phyloP scores from a whole-genome alignment of 2,888 invertebrate genomes.

The Oasisia sp. region DNA sequence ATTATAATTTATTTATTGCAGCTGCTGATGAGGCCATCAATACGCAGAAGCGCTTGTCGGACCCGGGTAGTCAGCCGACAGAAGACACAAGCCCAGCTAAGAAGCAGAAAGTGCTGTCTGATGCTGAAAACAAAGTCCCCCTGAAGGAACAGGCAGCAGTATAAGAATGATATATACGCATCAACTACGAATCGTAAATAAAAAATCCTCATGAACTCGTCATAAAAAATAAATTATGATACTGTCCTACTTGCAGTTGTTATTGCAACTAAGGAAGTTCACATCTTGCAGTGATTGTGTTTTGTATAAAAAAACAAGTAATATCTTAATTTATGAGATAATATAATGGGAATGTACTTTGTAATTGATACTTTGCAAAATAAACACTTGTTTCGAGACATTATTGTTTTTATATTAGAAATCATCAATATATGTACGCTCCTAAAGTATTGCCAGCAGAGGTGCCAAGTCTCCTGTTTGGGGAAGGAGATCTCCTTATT shows the following conservation, averaged over 20 bases:
- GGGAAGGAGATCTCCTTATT: no score
- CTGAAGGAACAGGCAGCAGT: neutral
- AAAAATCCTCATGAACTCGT: neutral
- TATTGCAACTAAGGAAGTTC: slow-evolving; percentile 6
- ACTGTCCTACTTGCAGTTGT: neutral
- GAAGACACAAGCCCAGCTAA: slow-evolving; percentile 6
- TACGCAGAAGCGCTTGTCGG: neutral
- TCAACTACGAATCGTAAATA: neutral
- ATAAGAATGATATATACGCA: neutral
- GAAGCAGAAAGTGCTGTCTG: slow-evolving; percentile 6
- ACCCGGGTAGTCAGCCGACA: slow-evolving; percentile 9
- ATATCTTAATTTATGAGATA: neutral
- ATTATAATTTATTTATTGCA: neutral
- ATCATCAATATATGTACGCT: neutral
- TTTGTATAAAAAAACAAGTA: neutral
- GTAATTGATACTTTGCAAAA: neutral
- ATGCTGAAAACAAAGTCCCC: neutral
- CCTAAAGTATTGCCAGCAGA: no score
- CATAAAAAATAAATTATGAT: neutral
- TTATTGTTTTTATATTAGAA: neutral
- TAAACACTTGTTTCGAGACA: neutral
- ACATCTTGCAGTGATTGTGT: neutral
- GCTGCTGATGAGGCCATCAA: slow-evolving; percentile 3
- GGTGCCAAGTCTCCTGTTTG: no score
- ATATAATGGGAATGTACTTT: neutral